phyloP scores from a whole-genome alignment of 2,888 invertebrate species.

The Stegophylla sp. region DNA sequence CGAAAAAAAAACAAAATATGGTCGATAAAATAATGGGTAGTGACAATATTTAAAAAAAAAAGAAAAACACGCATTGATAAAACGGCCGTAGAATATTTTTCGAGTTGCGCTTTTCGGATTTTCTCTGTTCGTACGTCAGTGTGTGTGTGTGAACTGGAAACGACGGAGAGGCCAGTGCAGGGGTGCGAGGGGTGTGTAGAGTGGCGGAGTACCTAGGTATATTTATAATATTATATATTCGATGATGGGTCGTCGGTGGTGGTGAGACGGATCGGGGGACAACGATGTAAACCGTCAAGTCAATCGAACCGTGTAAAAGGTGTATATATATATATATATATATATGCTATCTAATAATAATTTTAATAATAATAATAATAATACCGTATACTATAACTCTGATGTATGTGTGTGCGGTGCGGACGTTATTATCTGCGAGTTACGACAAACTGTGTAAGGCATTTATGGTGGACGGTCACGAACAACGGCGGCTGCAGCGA shows the following conservation, averaged over 20 bases:
- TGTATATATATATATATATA: background rate
- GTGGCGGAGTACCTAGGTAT: too few species aligned
- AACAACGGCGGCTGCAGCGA: conserved; percentile 21
- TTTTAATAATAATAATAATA: conserved; percentile 1
- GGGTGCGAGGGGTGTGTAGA: background rate
- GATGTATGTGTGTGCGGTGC: background rate
- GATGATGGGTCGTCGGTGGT: background rate
- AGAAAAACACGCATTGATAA: background rate
- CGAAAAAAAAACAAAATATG: background rate
- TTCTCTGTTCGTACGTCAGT: too few species aligned
- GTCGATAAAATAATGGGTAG: background rate
- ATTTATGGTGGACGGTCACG: conserved; percentile 49
- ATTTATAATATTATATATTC: too few species aligned
- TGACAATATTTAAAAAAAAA: background rate
- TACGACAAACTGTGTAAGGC: background rate
- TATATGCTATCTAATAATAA: background rate
- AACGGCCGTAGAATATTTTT: background rate
- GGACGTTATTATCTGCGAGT: conserved; percentile 43
- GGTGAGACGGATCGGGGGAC: background rate
- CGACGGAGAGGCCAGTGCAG: too few species aligned
- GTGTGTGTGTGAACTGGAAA: too few species aligned
- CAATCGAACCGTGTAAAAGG: conserved; percentile 27
- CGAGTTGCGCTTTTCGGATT: too few species aligned
- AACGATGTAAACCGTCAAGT: background rate
- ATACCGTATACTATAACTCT: background rate